Conservation (phyloP, 2,888 invertebrate species). For the Orchesellides sinensis region DNA sequence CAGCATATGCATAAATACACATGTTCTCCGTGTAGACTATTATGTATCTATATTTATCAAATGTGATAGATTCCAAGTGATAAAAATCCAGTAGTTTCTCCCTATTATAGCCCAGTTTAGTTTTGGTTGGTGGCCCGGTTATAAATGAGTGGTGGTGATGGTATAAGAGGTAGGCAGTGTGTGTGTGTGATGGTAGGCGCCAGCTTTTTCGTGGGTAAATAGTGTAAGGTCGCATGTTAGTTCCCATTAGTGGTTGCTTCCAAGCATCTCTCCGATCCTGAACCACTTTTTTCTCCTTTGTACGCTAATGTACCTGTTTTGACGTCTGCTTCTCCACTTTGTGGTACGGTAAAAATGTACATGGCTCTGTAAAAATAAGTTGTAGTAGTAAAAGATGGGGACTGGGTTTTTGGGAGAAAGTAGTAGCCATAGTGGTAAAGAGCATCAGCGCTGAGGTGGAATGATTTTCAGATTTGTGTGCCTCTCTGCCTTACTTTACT, state of each 20-base stretch:
- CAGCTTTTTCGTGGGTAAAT: slow-evolving; percentile 46
- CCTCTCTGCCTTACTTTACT: slow-evolving; percentile 20
- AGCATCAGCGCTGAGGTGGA: slow-evolving; percentile 55
- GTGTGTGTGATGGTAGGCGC: slow-evolving; percentile 43
- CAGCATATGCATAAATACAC: slow-evolving; percentile 16
- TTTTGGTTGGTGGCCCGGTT: slow-evolving; percentile 12
- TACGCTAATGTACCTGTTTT: slow-evolving; percentile 61
- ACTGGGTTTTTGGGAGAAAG: slow-evolving; percentile 29
- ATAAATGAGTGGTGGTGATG: slow-evolving; percentile 43
- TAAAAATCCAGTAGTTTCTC: too few relatives aligned
- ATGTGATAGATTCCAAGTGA: slow-evolving; percentile 32
- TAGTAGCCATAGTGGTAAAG: slow-evolving; percentile 61
- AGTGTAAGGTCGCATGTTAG: slow-evolving; percentile 53
- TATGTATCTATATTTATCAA: slow-evolving; percentile 44
- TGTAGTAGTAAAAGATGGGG: slow-evolving; percentile 20
- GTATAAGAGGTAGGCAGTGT: background rate
- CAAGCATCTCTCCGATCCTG: slow-evolving; percentile 47
- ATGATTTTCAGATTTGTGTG: slow-evolving; percentile 64
- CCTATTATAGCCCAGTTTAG: too few relatives aligned
- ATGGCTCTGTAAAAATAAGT: background rate
- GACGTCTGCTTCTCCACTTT: slow-evolving; percentile 34
- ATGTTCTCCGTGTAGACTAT: too few relatives aligned
- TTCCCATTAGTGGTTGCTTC: slow-evolving; percentile 57
- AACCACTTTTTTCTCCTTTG: slow-evolving; percentile 47
- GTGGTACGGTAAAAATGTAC: slow-evolving; percentile 33